A percentile compares a stretch with the other conserved stretches of the same genome.
Conservation (phyloP, 1,140 invertebrate species). For the Euglossa dilemma region DNA sequence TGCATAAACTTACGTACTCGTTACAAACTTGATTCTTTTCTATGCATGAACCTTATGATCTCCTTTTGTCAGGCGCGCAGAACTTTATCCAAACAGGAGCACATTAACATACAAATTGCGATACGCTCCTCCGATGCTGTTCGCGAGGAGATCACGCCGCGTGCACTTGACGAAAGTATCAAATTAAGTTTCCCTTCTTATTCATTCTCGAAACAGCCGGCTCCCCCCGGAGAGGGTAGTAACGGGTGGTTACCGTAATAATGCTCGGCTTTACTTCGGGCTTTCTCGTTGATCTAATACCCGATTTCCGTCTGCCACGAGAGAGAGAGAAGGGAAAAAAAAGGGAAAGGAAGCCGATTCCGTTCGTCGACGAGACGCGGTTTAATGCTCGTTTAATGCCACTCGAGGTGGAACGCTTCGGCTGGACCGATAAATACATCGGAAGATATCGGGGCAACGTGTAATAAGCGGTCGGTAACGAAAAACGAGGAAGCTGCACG, state of each 20-base stretch:
- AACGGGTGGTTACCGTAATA: constrained; percentile 37
- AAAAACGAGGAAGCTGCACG: background rate
- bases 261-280: background rate
- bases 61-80: background rate
- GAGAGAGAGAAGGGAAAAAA: too few species aligned
- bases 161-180: background rate
- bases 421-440: constrained; percentile 25
- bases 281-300: constrained; percentile 22
- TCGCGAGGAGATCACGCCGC: background rate
- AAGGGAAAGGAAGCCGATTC: constrained; percentile 32
- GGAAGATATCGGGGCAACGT: background rate
- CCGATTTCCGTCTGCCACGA: background rate
- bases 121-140: background rate
- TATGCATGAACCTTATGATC: background rate
- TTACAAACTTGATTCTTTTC: constrained; percentile 4
- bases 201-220: background rate
- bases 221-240: background rate
- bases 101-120: constrained; percentile 34
- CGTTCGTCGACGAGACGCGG: background rate
- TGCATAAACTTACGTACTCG: background rate
- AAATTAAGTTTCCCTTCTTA: constrained; percentile 2
- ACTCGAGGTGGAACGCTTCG: constrained; percentile 4
- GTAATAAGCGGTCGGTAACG: constrained; percentile 15
- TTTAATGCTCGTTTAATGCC: background rate
- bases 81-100: background rate